phyloP scores from a whole-genome alignment of 2,113 vertebrate species.

The Rallus limicola region DNA sequence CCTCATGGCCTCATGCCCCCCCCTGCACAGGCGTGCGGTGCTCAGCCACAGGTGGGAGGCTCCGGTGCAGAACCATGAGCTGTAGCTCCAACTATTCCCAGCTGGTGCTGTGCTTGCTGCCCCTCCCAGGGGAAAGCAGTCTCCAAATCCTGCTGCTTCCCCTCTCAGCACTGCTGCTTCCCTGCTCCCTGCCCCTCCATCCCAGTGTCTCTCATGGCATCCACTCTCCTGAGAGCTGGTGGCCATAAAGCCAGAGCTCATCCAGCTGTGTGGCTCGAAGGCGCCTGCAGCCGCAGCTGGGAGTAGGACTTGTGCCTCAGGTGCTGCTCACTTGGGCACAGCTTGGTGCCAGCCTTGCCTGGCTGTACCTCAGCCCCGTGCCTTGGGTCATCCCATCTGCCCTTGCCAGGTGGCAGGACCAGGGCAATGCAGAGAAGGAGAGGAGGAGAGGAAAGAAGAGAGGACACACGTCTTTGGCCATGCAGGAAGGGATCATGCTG shows the following conservation, averaged over 20 bases:
- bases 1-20: accelerated
- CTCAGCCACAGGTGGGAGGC: neutral
- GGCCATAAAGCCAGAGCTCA: neutral
- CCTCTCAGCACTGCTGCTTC: neutral
- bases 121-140: neutral
- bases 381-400: neutral
- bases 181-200: neutral
- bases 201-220: accelerated
- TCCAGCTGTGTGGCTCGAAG: accelerated
- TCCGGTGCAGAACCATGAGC: neutral
- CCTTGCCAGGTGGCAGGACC: neutral
- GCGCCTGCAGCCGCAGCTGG: neutral
- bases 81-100: neutral
- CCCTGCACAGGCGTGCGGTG: accelerated
- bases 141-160: neutral
- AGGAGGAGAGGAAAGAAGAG: neutral
- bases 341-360: neutral
- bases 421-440: neutral
- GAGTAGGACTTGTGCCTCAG: neutral
- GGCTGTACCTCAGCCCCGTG: neutral
- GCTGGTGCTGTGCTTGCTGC: neutral
- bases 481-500: neutral
- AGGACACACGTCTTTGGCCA: neutral
- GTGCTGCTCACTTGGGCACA: neutral
- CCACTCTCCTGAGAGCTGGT: neutral